These are phyloP conservation scores for Bucorvus abyssinicus DNA, from an alignment of 2,797 vertebrate genomes.

Conservation along the genomic window DNA sequence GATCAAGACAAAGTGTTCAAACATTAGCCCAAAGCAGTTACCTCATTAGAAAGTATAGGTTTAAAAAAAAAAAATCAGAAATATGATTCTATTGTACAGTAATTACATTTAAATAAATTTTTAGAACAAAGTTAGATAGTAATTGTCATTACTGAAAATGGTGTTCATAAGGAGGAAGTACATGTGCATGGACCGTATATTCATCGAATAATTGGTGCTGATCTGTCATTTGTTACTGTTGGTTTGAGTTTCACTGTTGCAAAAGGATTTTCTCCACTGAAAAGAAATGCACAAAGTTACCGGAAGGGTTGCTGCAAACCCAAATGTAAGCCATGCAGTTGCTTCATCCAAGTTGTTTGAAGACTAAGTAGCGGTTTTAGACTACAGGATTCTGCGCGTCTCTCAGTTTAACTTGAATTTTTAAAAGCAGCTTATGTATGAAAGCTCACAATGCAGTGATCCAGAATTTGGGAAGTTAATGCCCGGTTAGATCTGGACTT, in stretches of 20 bases:
- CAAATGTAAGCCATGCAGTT: neutral
- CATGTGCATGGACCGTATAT: rapidly evolving
- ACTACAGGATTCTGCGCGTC: neutral
- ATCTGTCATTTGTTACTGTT: constrained; percentile 94
- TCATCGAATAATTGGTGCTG: constrained; percentile 85
- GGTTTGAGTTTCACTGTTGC: constrained; percentile 91
- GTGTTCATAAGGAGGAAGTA: neutral
- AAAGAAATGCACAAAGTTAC: neutral
- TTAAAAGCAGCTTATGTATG: neutral
- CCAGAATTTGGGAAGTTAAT: neutral
- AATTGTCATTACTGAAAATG: neutral
- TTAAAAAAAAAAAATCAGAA: neutral
- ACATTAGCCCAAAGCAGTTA: constrained; percentile 49
- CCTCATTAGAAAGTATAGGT: neutral
- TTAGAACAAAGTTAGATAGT: neutral
- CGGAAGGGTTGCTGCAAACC: neutral
- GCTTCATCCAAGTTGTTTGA: neutral
- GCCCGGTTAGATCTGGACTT: neutral
- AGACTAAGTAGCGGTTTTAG: neutral
- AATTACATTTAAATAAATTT: constrained; percentile 58
- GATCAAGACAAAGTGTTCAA: constrained; percentile 53
- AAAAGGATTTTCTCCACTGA: constrained; percentile 94
- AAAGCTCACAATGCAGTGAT: neutral
- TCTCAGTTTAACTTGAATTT: neutral
- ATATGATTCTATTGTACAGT: constrained; percentile 5